These are phyloP conservation scores for Sylvietta virens DNA, from an alignment of 2,113 vertebrate genomes.

Conservation along the genomic window DNA sequence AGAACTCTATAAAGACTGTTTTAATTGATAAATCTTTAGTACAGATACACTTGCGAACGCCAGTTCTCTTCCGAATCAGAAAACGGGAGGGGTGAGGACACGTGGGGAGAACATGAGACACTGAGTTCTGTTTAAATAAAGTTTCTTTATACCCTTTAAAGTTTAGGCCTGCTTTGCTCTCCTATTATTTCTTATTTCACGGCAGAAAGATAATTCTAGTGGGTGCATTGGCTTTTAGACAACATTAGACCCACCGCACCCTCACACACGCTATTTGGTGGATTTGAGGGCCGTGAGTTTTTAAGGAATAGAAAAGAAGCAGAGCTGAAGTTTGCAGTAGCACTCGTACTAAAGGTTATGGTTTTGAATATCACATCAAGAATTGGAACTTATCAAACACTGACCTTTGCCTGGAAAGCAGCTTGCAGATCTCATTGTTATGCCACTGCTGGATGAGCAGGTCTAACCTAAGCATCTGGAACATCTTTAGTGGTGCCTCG, in stretches of 20 bases:
- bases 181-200: not conserved
- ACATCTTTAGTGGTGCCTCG: not conserved
- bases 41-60: not conserved
- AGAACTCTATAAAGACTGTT: not conserved
- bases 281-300: no score
- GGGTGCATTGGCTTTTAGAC: not conserved
- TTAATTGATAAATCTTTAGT: not conserved
- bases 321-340: not conserved
- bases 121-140: not conserved
- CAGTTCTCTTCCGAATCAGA: not conserved
- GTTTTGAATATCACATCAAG: not conserved
- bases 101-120: not conserved
- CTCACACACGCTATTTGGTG: not conserved
- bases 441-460: not conserved
- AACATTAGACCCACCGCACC: not conserved
- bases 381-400: not conserved
- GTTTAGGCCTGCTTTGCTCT: not conserved
- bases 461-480: not conserved
- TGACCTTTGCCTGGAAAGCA: not conserved
- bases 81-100: not conserved
- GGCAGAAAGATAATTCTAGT: not conserved
- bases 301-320: not conserved
- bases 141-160: not conserved
- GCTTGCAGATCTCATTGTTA: no score
- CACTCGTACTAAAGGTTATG: accelerated